Base-by-base conservation (phyloP, 2,113 vertebrate genomes). In the Cephalopholis sonnerati region DNA sequence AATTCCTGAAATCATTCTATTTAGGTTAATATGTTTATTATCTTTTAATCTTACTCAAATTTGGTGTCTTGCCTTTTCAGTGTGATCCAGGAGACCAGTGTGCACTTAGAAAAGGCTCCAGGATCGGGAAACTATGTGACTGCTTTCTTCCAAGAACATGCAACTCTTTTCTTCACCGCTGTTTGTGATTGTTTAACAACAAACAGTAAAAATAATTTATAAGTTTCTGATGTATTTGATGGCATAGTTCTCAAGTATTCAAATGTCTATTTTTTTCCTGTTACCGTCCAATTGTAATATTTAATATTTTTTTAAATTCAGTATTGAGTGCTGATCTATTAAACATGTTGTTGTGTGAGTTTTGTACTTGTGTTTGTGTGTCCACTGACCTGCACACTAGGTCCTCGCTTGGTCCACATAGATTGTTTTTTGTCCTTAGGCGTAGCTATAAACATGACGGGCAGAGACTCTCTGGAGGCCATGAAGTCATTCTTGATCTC, bases 401-500 rank as follows among this genome's bases (percentile, higher is more conserved):
- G 98, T n/a, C 75, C 87, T 50, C 90, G 89, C 83, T 94, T 96
- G 32, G 98, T 99, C 98, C 98, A 99, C 80, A 97, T 22, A 2
- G 98, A 99, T 17, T 54, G 77, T 57, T 90, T 97, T 83, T 89
- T 96, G 89, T 99, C 98, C 79, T 96, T 97, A 44, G 98, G 97
- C 3, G 98, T 99, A 62, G 96, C 88, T 0, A 99, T 96, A 89
- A 98, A 99, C 97, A 99, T 97, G 87, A 96, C 83, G 0, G 98
- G 98, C 25, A 98, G 95, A 36, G 69, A 95, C 61, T 96, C 90
- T 53, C 98, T 96, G 77, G 95, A 89, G 54, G 96, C 95, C 84
- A 95, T 84, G 90, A 99, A 99, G 86, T 95, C 91, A 80, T 95
- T 98, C 94, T 95, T 97, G 89, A 99, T 97, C 91, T 98, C 97